Conservation (phyloP, 2,797 vertebrate genomes). For the Silurus aristotelis region DNA sequence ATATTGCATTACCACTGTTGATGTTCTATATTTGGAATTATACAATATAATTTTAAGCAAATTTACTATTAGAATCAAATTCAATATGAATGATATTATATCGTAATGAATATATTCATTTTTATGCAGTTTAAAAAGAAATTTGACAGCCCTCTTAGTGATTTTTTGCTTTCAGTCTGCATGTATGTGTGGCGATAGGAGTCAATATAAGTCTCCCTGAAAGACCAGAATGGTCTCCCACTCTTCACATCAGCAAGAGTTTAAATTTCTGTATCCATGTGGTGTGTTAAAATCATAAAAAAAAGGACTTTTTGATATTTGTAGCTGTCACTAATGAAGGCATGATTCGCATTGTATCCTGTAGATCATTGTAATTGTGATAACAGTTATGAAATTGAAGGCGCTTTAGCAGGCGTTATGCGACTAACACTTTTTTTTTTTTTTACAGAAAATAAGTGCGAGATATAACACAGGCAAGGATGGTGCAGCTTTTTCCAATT, state of each 20-base stretch:
- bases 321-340: not conserved
- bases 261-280: not conserved
- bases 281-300: not conserved
- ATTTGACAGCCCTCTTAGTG: not conserved
- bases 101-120: not conserved
- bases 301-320: not conserved
- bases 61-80: not conserved
- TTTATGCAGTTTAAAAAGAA: not conserved
- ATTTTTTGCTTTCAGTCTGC: not conserved
- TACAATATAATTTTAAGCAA: not conserved
- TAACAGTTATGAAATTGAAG: not conserved
- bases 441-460: not conserved
- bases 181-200: not conserved
- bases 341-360: not conserved
- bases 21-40: not conserved
- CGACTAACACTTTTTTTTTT: not conserved
- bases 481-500: conserved; percentile 30
- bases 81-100: not conserved
- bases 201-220: not conserved
- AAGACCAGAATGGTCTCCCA: not conserved
- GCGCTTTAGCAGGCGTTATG: not conserved
- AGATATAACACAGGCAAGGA: not conserved
- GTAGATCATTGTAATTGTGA: not conserved
- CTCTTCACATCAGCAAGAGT: not conserved
- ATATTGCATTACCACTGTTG: not conserved